phyloP scores from a whole-genome alignment of 2,888 invertebrate species.

The Oligia fasciuncula region DNA sequence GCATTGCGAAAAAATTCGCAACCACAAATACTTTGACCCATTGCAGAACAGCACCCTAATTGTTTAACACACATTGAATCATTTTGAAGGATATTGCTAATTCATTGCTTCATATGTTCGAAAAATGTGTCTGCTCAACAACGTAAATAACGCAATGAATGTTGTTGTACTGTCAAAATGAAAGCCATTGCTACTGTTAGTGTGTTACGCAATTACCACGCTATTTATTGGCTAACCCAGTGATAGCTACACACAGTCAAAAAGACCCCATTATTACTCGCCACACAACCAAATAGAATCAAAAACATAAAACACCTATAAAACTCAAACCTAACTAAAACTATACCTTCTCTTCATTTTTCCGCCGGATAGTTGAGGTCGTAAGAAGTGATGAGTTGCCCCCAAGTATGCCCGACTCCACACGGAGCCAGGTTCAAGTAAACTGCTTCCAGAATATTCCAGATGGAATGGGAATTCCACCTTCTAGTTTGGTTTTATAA shows the following conservation, averaged over 20 bases:
- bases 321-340: slow-evolving; percentile 18
- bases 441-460: slow-evolving; percentile 54
- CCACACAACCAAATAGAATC: not conserved
- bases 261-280: not conserved
- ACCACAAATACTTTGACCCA: not conserved
- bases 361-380: slow-evolving; percentile 66
- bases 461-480: slow-evolving; percentile 62
- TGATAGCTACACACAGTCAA: not conserved
- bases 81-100: not conserved
- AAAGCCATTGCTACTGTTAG: not conserved
- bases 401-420: slow-evolving; percentile 65
- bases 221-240: not conserved
- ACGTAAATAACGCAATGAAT: not conserved
- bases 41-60: not conserved
- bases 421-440: slow-evolving; percentile 64
- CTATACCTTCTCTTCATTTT: slow-evolving; percentile 59
- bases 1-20: not conserved
- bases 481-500: slow-evolving; percentile 43
- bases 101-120: not conserved
- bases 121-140: not conserved
- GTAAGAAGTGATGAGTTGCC: slow-evolving; percentile 73
- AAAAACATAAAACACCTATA: slow-evolving; percentile 6
- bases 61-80: not conserved
- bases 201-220: not conserved
- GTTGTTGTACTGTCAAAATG: not conserved